Conservation (phyloP, 2,888 invertebrate genomes). For the Dendrolimus houi region DNA sequence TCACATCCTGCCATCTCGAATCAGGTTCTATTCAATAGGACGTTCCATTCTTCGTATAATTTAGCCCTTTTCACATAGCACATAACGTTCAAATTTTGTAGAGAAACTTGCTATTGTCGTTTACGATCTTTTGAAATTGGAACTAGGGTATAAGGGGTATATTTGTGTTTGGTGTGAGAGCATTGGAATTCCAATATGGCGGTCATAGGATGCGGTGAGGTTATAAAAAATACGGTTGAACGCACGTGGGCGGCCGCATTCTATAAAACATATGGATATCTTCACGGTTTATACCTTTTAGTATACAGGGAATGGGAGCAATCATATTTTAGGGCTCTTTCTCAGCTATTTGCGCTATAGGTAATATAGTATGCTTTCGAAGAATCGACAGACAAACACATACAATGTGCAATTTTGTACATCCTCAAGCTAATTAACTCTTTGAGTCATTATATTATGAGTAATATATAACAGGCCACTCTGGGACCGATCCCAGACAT, state of each 20-base stretch:
- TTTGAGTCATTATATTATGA: too few species aligned
- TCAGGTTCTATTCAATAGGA: slow-evolving; percentile 55
- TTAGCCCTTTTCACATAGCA: not conserved
- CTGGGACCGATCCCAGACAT: too few species aligned
- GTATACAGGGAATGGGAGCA: slow-evolving; percentile 18
- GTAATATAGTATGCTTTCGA: too few species aligned
- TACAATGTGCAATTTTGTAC: too few species aligned
- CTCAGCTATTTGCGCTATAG: not conserved
- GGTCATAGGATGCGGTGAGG: slow-evolving; percentile 48
- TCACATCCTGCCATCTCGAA: slow-evolving; percentile 51
- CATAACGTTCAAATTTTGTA: not conserved
- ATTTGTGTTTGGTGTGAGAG: slow-evolving; percentile 27
- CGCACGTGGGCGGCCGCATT: slow-evolving; percentile 56
- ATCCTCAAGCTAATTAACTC: too few species aligned
- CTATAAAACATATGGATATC: slow-evolving; percentile 37
- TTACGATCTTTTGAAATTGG: not conserved
- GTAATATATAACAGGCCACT: too few species aligned
- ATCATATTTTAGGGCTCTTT: slow-evolving; percentile 3
- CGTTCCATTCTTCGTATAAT: slow-evolving; percentile 2
- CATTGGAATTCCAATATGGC: slow-evolving; percentile 59
- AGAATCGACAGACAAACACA: too few species aligned
- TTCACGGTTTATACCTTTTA: slow-evolving; percentile 25
- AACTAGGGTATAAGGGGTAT: slow-evolving; percentile 25
- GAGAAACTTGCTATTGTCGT: not conserved
- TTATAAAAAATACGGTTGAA: slow-evolving; percentile 58